Percentiles rank a stretch among this genome's conserved stretches.
These are phyloP conservation scores for Hartigia nigra DNA, from an alignment of 2,888 invertebrate species.

Conservation along the genomic window DNA sequence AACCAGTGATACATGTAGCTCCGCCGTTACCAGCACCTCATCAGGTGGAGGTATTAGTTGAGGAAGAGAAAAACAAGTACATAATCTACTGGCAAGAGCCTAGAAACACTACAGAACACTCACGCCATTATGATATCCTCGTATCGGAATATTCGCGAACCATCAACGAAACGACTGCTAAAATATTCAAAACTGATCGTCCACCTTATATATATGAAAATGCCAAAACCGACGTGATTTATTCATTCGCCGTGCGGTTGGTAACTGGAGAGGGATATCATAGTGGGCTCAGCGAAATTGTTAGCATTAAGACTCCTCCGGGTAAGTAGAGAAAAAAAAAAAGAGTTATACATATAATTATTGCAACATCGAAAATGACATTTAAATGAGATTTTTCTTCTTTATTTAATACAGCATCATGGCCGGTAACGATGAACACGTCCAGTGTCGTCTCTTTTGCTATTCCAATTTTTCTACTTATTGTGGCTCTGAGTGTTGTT, in stretches of 20 bases:
- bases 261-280: slow-evolving; percentile 72
- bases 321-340: slow-evolving; percentile 48
- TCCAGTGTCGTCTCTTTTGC: slow-evolving; percentile 67
- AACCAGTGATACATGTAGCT: slow-evolving; percentile 68
- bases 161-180: slow-evolving; percentile 65
- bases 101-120: slow-evolving; percentile 44
- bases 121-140: slow-evolving; percentile 74
- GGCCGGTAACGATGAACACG: slow-evolving; percentile 52
- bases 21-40: slow-evolving; percentile 73
- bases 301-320: slow-evolving; percentile 57
- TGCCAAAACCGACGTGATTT: slow-evolving; percentile 68
- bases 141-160: slow-evolving; percentile 70
- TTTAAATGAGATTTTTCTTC: neutral
- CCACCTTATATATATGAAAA: slow-evolving; percentile 71
- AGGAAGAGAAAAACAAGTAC: slow-evolving; percentile 69
- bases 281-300: slow-evolving; percentile 73
- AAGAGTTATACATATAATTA: neutral
- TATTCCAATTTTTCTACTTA: slow-evolving; percentile 69
- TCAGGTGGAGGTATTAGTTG: slow-evolving; percentile 72
- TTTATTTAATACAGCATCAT: slow-evolving; percentile 24
- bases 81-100: slow-evolving; percentile 75
- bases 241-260: slow-evolving; percentile 74
- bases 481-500: slow-evolving; percentile 70
- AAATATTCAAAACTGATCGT: slow-evolving; percentile 66
- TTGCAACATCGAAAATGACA: neutral